A percentile compares a stretch with the other conserved stretches of the same genome.
These are phyloP conservation scores for Trichonephila clavipes DNA, from an alignment of 1,140 invertebrate genomes.

Conservation along the genomic window DNA sequence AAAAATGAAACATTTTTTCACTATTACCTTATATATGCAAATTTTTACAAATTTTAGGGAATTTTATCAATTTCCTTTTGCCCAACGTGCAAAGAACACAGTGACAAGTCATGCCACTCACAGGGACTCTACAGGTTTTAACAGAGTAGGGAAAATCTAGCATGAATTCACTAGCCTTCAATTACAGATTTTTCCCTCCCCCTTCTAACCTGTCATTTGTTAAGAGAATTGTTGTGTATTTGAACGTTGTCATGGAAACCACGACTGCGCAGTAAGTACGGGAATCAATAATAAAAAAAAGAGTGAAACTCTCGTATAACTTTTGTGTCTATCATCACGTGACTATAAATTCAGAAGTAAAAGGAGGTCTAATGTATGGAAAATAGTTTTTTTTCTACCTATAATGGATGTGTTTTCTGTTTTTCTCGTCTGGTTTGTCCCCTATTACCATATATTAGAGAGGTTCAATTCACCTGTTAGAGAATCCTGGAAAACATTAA, in stretches of 20 bases:
- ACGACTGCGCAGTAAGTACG: slow-evolving; percentile 19
- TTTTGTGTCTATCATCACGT: not conserved
- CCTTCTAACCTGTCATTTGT: slow-evolving; percentile 62
- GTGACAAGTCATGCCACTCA: not conserved
- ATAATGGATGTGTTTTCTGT: not conserved
- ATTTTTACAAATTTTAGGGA: not conserved
- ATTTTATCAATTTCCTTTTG: not conserved
- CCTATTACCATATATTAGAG: not conserved
- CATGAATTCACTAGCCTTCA: slow-evolving; percentile 20
- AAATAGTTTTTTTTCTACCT: slow-evolving; percentile 4
- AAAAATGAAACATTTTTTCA: not conserved
- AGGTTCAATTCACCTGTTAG: not conserved
- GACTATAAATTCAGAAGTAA: not conserved
- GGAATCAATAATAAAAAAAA: slow-evolving; percentile 54
- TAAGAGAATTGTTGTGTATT: slow-evolving; percentile 64
- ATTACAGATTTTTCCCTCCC: slow-evolving; percentile 60
- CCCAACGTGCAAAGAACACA: not conserved
- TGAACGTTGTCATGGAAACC: slow-evolving; percentile 31
- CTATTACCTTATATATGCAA: not conserved
- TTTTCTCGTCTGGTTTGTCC: not conserved
- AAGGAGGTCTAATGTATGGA: slow-evolving; percentile 9
- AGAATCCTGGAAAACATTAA: not conserved
- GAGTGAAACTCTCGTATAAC: not conserved
- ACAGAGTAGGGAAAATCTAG: slow-evolving; percentile 11
- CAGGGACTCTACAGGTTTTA: slow-evolving; percentile 61